These are phyloP conservation scores for Poecilobothrus nobilitatus DNA, from an alignment of 2,888 invertebrate genomes.

Conservation along the genomic window DNA sequence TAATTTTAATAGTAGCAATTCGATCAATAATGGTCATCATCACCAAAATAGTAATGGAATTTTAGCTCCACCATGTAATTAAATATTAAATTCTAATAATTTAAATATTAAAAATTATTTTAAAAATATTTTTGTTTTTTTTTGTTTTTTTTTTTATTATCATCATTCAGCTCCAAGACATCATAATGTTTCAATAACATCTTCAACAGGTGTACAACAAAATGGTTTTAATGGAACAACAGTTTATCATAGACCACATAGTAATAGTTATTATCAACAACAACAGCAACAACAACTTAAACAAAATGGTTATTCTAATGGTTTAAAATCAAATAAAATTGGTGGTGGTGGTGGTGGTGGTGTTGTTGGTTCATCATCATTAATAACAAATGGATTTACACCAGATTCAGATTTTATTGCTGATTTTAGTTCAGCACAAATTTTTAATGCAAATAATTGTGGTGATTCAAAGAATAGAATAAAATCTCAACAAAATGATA, in stretches of 20 bases:
- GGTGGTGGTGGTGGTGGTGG: conserved; percentile 21
- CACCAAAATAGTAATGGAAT: conserved; percentile 4
- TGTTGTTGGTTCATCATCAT: conserved; percentile 23
- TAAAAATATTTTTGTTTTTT: not conserved
- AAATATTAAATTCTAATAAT: not conserved
- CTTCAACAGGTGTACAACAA: not conserved
- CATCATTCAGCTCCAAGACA: not conserved
- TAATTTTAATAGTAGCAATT: conserved; percentile 8
- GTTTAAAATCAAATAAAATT: conserved; percentile 12
- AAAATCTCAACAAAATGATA: not conserved
- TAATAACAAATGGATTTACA: conserved; percentile 39
- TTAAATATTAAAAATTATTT: not conserved
- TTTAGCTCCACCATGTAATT: conserved; percentile 1
- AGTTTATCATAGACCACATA: not conserved
- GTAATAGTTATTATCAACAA: not conserved
- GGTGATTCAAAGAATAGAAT: conserved; percentile 13
- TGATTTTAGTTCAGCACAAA: conserved; percentile 63
- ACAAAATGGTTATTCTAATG: conserved; percentile 25
- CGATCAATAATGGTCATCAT: conserved; percentile 4
- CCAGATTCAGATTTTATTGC: conserved; percentile 54
- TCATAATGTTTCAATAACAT: not conserved
- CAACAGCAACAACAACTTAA: conserved; percentile 5
- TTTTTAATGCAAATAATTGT: conserved; percentile 52
- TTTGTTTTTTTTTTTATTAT: not conserved
- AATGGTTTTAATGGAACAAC: not conserved